Conservation (phyloP, 2,888 invertebrate genomes). For the Nineta flava region DNA sequence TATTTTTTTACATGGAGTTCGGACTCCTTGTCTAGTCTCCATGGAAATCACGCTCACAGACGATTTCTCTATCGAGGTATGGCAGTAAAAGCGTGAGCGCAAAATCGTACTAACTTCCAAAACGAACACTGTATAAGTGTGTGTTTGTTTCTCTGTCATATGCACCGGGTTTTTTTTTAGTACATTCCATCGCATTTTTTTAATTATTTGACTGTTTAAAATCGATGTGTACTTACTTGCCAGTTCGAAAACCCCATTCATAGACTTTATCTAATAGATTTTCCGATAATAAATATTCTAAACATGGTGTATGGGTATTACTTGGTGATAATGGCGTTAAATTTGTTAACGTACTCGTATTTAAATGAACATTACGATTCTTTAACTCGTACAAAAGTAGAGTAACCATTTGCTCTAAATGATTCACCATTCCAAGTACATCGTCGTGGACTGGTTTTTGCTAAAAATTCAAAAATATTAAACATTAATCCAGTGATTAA, state of each 20-base stretch:
- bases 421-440: conserved; percentile 78
- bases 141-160: no score
- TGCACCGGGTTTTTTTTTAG: no score
- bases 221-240: conserved; percentile 39
- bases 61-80: no score
- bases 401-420: conserved; percentile 80
- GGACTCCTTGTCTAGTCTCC: no score
- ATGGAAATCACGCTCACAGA: no score
- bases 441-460: conserved; percentile 61
- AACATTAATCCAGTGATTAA: conserved; percentile 7
- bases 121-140: no score
- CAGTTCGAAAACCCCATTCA: conserved; percentile 71
- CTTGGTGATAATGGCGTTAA: conserved; percentile 32
- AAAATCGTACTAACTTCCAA: no score
- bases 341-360: conserved; percentile 16
- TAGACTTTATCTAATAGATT: conserved; percentile 73
- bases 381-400: conserved; percentile 65
- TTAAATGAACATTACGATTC: conserved; percentile 35
- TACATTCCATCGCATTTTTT: no score
- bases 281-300: conserved; percentile 71
- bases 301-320: conserved; percentile 38
- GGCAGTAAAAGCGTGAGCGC: no score
- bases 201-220: neutral
- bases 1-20: no score
- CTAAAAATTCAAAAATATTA: conserved; percentile 20